phyloP scores from a whole-genome alignment of 1,140 invertebrate species.

The Drosophila mayri region DNA sequence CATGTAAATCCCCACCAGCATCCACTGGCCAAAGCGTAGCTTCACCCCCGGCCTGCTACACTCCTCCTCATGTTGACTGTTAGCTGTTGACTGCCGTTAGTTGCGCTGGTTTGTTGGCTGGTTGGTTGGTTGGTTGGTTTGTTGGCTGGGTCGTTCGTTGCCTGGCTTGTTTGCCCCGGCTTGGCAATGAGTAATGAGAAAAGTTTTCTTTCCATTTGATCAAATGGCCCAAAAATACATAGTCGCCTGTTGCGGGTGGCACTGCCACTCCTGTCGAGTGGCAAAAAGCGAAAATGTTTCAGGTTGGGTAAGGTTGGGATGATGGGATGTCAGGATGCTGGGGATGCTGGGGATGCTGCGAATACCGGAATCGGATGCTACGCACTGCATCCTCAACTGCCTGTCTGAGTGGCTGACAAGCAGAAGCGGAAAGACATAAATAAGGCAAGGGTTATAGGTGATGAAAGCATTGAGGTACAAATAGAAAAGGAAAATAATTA shows the following conservation, averaged over 20 bases:
- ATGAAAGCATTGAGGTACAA: conserved; percentile 9
- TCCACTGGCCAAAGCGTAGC: conserved; percentile 19
- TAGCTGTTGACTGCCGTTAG: conserved; percentile 79
- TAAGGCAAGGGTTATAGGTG: conserved; percentile 34
- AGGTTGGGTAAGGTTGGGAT: conserved; percentile 24
- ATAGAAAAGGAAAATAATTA: conserved; percentile 29
- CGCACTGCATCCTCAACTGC: conserved; percentile 65
- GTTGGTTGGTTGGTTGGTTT: conserved; percentile 36
- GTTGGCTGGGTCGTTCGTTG: conserved; percentile 54
- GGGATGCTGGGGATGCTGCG: conserved; percentile 7
- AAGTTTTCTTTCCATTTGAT: conserved; percentile 82
- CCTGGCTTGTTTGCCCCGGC: conserved; percentile 62
- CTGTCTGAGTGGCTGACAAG: conserved; percentile 43
- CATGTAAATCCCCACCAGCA: conserved; percentile 72
- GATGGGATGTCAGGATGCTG: conserved; percentile 26
- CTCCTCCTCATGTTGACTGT: conserved; percentile 66
- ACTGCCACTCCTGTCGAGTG: conserved; percentile 17
- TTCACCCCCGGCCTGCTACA: neutral
- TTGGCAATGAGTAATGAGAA: conserved; percentile 82
- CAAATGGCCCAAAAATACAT: conserved; percentile 79
- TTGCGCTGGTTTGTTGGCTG: conserved; percentile 63
- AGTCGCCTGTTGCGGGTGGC: conserved; percentile 51
- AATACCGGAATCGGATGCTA: conserved; percentile 41
- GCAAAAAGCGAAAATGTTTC: conserved; percentile 27
- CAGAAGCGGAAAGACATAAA: conserved; percentile 26